Conservation (phyloP, 1,140 invertebrate species). For the Diabrotica virgifera region DNA sequence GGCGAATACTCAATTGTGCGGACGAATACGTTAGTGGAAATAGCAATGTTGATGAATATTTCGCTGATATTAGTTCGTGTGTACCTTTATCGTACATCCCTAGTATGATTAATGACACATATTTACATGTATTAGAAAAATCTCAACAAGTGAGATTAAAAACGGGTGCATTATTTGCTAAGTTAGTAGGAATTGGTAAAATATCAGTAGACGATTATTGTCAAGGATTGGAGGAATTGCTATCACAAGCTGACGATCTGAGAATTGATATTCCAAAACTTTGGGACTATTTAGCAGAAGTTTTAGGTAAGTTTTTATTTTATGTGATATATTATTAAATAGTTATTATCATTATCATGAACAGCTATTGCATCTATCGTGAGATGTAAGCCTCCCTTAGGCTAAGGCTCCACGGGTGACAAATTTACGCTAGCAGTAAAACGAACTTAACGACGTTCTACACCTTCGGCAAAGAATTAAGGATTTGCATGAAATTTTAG, state of each 20-base stretch:
- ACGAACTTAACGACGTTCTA: no score
- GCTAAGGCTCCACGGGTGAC: no score
- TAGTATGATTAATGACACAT: slow-evolving; percentile 37
- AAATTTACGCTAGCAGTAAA: no score
- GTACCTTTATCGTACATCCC: slow-evolving; percentile 28
- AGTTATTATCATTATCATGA: no score
- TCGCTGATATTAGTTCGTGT: slow-evolving; percentile 33
- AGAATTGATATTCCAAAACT: slow-evolving; percentile 74
- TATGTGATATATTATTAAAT: no score
- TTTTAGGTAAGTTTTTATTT: slow-evolving; percentile 53
- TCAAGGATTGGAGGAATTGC: slow-evolving; percentile 53
- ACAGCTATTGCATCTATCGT: no score
- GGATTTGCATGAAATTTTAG: no score
- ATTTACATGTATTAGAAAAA: slow-evolving; percentile 42
- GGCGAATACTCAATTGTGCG: slow-evolving; percentile 35
- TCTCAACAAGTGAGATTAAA: slow-evolving; percentile 44
- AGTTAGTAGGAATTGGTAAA: slow-evolving; percentile 45
- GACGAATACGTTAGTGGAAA: slow-evolving; percentile 43
- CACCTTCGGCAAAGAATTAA: no score
- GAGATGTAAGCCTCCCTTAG: no score
- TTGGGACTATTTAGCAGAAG: slow-evolving; percentile 66
- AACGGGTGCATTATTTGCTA: slow-evolving; percentile 46
- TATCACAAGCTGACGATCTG: slow-evolving; percentile 61
- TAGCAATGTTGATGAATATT: slow-evolving; percentile 33
- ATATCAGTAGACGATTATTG: slow-evolving; percentile 48